Conservation (phyloP, 2,888 invertebrate genomes). For the Patella depressa region DNA sequence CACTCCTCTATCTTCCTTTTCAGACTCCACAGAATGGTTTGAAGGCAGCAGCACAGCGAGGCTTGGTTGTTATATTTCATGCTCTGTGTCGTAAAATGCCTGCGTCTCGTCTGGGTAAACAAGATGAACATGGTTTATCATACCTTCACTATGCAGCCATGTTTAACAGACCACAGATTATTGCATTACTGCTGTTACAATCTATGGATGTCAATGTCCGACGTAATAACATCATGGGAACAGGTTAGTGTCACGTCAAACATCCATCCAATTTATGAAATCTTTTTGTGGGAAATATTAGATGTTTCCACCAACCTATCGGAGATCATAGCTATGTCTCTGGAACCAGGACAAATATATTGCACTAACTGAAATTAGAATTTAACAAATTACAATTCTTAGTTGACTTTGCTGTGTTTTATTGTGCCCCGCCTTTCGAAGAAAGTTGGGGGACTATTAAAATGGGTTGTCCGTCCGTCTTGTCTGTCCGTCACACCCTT, state of each 20-base stretch:
- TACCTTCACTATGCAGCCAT: conserved; percentile 70
- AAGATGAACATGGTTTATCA: conserved; percentile 68
- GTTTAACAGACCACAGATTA: conserved; percentile 68
- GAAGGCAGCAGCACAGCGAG: conserved; percentile 65
- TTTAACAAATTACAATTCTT: too few species aligned
- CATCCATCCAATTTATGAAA: too few species aligned
- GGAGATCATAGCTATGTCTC: too few species aligned
- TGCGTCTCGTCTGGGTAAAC: conserved; percentile 65
- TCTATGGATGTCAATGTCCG: conserved; percentile 69
- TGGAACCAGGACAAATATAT: too few species aligned
- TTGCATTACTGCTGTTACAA: conserved; percentile 65
- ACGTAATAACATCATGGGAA: conserved; percentile 60
- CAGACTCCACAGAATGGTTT: conserved; percentile 65
- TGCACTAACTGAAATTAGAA: too few species aligned
- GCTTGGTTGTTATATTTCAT: conserved; percentile 68
- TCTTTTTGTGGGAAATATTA: too few species aligned
- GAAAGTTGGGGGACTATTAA: too few species aligned
- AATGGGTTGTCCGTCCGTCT: too few species aligned
- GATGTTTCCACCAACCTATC: too few species aligned
- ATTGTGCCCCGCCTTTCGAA: too few species aligned
- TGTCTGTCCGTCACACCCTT: too few species aligned
- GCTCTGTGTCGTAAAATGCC: conserved; percentile 65
- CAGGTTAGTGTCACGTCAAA: conserved; percentile 47
- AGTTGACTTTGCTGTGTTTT: too few species aligned
- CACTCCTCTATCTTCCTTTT: conserved; percentile 12